Evolutionary conservation across 2,113 vertebrate species (phyloP).

Genomic region (Edolisoma coerulescens): DNA sequence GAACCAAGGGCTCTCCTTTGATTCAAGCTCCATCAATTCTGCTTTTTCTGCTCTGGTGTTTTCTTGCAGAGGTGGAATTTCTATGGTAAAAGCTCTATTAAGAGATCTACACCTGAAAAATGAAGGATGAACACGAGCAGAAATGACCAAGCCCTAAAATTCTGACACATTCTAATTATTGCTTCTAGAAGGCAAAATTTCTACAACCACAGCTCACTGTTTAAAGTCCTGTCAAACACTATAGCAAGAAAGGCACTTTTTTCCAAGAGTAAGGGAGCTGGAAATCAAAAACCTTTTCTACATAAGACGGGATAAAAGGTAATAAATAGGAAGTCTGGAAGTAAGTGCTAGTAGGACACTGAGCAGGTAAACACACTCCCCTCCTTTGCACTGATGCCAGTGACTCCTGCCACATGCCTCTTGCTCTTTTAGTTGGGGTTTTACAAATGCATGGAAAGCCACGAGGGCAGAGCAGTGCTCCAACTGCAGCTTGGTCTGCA

Average conservation of each 20-base stretch:
- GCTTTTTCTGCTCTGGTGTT: constrained; percentile 8
- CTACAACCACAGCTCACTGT: constrained; percentile 14
- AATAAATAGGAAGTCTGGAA: background rate
- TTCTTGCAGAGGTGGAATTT: constrained; percentile 41
- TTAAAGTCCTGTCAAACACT: constrained; percentile 35
- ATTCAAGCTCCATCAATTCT: constrained; percentile 10
- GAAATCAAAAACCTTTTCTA: background rate
- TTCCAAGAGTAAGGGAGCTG: background rate
- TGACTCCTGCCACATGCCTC: background rate
- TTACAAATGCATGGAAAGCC: background rate
- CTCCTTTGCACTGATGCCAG: background rate
- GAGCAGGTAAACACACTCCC: background rate
- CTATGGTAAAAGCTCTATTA: constrained; percentile 15
- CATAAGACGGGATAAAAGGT: background rate
- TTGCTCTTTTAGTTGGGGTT: background rate
- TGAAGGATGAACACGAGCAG: constrained; percentile 11
- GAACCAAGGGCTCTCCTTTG: background rate
- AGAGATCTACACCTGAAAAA: constrained; percentile 14
- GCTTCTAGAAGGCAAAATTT: constrained; percentile 36
- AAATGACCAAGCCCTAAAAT: constrained; percentile 25
- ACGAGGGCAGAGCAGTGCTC: accelerated
- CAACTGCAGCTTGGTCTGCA: background rate
- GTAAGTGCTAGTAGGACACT: background rate
- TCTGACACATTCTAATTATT: constrained; percentile 36
- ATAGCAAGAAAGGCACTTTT: background rate